These are phyloP conservation scores for Oxygymnocypris stewartii DNA, from an alignment of 2,113 vertebrate species.

Conservation along the genomic window DNA sequence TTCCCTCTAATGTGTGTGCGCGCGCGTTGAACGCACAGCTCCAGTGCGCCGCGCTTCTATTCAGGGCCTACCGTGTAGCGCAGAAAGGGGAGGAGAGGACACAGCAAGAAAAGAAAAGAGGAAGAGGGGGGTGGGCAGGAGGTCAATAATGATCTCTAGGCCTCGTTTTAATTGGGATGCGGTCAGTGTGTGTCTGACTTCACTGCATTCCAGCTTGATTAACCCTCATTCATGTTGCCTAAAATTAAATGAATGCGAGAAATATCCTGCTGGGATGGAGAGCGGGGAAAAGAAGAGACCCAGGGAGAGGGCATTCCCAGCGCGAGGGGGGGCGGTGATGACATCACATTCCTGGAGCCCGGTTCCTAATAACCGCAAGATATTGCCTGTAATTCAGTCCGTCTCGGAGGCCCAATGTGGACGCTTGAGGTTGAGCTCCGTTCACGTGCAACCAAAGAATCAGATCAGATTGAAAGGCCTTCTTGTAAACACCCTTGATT, in stretches of 20 bases:
- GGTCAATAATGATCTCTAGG: slow-evolving; percentile 58
- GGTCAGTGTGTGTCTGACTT: slow-evolving; percentile 56
- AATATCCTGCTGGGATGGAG: slow-evolving; percentile 22
- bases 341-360: slow-evolving; percentile 75
- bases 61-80: too few species aligned
- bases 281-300: background rate
- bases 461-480: background rate
- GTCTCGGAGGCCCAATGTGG: background rate
- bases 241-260: slow-evolving; percentile 60
- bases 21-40: slow-evolving; percentile 31
- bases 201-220: slow-evolving; percentile 63
- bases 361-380: slow-evolving; percentile 75
- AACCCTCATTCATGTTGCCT: slow-evolving; percentile 62
- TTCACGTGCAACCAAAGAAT: background rate
- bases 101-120: slow-evolving; percentile 17
- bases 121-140: slow-evolving; percentile 15
- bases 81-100: slow-evolving; percentile 40
- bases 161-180: slow-evolving; percentile 65
- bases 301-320: slow-evolving; percentile 47
- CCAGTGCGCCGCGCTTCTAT: slow-evolving; percentile 3
- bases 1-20: slow-evolving; percentile 45
- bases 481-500: background rate
- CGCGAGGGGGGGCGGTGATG: slow-evolving; percentile 69
- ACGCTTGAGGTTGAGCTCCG: background rate
- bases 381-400: slow-evolving; percentile 53